phyloP scores from a whole-genome alignment of 2,113 vertebrate genomes.

The Atherinomorus stipes region DNA sequence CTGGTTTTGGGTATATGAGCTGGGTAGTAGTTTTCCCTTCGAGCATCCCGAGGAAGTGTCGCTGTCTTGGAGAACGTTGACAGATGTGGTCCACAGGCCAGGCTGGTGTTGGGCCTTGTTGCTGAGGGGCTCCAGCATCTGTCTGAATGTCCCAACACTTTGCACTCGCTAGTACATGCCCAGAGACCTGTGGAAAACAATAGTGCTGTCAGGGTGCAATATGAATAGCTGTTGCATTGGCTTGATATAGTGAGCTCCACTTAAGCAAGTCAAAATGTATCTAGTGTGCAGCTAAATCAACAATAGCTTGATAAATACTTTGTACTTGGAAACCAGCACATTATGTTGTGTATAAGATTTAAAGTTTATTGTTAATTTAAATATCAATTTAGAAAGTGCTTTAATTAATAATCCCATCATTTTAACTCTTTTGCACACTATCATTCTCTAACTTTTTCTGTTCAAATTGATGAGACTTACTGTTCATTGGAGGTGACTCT shows the following conservation, averaged over 20 bases:
- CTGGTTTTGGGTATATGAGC: constrained; percentile 90
- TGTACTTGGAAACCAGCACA: background rate
- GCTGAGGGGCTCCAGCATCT: constrained; percentile 98
- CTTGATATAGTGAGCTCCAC: constrained; percentile 13
- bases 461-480: constrained; percentile 77
- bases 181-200: constrained; percentile 87
- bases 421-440: background rate
- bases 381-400: background rate
- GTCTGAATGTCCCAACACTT: constrained; percentile 95
- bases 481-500: constrained; percentile 88
- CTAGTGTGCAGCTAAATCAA: constrained; percentile 12
- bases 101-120: constrained; percentile 81
- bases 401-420: background rate
- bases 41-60: constrained; percentile 89
- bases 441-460: constrained; percentile 1
- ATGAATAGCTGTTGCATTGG: constrained; percentile 16
- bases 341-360: background rate
- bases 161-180: constrained; percentile 97
- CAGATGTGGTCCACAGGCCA: constrained; percentile 79
- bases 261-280: constrained; percentile 17
- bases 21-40: constrained; percentile 91
- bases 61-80: constrained; percentile 95
- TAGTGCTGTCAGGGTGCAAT: constrained; percentile 23
- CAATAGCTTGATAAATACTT: background rate
- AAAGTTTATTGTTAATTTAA: no score